Base-by-base conservation (phyloP, 2,888 invertebrate species). In the Disparrhopalites patrizii region DNA sequence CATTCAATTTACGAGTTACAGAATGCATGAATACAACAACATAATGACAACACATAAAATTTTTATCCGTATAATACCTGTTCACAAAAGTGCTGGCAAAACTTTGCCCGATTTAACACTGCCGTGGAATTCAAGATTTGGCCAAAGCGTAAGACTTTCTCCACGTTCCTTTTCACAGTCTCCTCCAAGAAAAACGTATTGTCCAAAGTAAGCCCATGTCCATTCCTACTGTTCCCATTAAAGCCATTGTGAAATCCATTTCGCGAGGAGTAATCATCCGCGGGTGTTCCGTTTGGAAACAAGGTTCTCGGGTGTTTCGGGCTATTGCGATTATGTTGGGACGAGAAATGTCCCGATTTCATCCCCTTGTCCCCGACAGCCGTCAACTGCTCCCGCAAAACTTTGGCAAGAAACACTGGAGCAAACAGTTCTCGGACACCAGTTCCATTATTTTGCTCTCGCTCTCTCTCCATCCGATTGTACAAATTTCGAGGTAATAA, bases 401-500 rank as follows among this genome's bases (percentile, higher is more conserved):
- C 33, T 18, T 65, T 57, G 2, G 56, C 64, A n/a, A 65, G 20
- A 28, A 56, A 65, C 4, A 47, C n/a, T 1, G 64, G 64, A 1
- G 51, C 57, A 57, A 33, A 65, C 13, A 57, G 18, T 25, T 64
- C 64, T n/a, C 50, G 31, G 2, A 47, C 20, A 1, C 55, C 56
- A 7, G 64, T 65, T 15, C 57, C 33, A 7, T 25, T 50, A 18
- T 33, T 57, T 1, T 13, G 8, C 15, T 67, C 62, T n/a, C 71
- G 20, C 60, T 71, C 70, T 13, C 15, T 30, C 54, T 73, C 73
- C 71, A 71, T 71, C 27, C 20, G 20, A 1, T 57, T 10, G 36
- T 65, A 73, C 10, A 72, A 58, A 27, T 56, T 66, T 10, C 38
- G 15, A 1, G 64, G 64, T n/a, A 51, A 47, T 20, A 33, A n/a